Evolutionary conservation across 2,888 invertebrate genomes (phyloP).

Genomic region (Cheilosia grossa): DNA sequence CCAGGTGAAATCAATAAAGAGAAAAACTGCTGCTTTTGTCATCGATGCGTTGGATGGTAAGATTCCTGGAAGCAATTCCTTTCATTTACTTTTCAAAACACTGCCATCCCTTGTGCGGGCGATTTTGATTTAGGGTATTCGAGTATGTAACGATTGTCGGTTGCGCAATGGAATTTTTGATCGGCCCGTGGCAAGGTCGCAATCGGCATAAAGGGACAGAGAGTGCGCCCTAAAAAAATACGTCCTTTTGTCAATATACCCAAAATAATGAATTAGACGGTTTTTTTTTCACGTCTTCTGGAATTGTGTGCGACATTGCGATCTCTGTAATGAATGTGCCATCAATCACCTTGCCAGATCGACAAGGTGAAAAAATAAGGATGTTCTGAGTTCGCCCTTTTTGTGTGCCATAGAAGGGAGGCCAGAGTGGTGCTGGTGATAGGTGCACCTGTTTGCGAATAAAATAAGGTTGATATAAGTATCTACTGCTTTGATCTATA

Average conservation of each 20-base stretch:
- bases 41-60: conserved; percentile 23
- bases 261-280: conserved; percentile 53
- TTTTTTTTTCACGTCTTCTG: conserved; percentile 2
- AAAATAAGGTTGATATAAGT: conserved; percentile 3
- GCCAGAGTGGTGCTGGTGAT: conserved; percentile 8
- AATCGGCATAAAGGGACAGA: conserved; percentile 30
- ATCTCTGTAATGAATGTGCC: conserved; percentile 6
- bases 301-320: conserved; percentile 47
- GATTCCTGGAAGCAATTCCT: conserved; percentile 73
- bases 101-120: conserved; percentile 46
- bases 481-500: not conserved
- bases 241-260: conserved; percentile 60
- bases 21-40: conserved; percentile 45
- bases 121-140: conserved; percentile 45
- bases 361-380: conserved; percentile 66
- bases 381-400: conserved; percentile 23
- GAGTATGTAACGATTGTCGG: conserved; percentile 4
- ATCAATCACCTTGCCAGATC: conserved; percentile 60
- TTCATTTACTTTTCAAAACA: conserved; percentile 68
- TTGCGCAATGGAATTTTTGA: conserved; percentile 54
- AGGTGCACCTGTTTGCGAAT: conserved; percentile 44
- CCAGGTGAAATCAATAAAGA: conserved; percentile 61
- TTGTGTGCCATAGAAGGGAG: not conserved
- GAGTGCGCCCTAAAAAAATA: conserved; percentile 30
- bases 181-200: conserved; percentile 71